These are phyloP conservation scores for Pseudopodoces humilis DNA, from an alignment of 2,113 vertebrate species.

Conservation along the genomic window DNA sequence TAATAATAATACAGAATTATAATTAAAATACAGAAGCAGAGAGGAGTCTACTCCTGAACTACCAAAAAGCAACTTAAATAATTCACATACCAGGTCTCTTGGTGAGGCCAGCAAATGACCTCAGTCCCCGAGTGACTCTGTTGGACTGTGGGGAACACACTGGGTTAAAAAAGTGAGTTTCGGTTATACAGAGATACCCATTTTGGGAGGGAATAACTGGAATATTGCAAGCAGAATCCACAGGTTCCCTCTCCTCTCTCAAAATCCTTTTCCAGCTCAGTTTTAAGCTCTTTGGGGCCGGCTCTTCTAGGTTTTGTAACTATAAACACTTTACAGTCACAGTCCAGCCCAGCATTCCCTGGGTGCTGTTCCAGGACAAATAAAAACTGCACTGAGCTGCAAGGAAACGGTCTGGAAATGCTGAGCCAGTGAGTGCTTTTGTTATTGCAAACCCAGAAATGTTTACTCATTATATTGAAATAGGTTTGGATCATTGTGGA, in stretches of 20 bases:
- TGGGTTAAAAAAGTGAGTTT: not conserved
- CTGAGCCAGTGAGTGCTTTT: not conserved
- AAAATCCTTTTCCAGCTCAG: not conserved
- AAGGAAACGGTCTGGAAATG: not conserved
- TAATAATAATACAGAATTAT: not conserved
- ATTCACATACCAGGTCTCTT: not conserved
- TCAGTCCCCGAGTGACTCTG: too few species aligned
- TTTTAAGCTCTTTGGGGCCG: not conserved
- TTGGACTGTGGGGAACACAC: too few species aligned
- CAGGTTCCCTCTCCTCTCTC: not conserved
- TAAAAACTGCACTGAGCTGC: not conserved
- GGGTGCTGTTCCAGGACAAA: not conserved
- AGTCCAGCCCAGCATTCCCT: not conserved
- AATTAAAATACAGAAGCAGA: not conserved
- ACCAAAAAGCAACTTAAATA: not conserved
- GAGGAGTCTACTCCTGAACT: not conserved
- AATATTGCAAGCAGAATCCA: not conserved
- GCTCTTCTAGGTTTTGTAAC: not conserved
- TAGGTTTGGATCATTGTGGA: constrained; percentile 12
- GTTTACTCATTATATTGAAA: constrained; percentile 43
- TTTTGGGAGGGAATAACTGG: not conserved
- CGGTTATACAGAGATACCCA: accelerated
- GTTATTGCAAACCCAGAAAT: not conserved
- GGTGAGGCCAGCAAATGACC: not conserved
- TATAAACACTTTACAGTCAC: not conserved